These are phyloP conservation scores for Pantelozetes paolii DNA, from an alignment of 2,888 invertebrate genomes.

Conservation along the genomic window DNA sequence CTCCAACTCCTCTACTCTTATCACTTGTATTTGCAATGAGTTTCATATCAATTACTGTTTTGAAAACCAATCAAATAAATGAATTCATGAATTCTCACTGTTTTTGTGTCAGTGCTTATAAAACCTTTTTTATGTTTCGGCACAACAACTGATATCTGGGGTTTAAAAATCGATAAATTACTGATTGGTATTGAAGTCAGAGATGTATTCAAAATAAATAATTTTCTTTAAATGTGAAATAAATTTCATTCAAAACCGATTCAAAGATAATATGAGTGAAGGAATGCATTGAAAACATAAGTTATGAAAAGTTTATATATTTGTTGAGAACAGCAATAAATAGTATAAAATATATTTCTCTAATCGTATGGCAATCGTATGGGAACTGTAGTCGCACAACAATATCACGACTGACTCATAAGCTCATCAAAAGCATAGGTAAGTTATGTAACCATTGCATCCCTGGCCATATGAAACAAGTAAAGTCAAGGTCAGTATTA, in stretches of 20 bases:
- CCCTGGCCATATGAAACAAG: neutral
- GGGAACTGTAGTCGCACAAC: conserved; percentile 7
- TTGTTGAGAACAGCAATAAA: neutral
- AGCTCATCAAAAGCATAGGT: neutral
- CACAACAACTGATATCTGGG: too few relatives aligned
- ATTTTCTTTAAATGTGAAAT: neutral
- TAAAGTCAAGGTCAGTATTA: conserved; percentile 26
- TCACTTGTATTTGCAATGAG: neutral
- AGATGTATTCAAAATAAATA: neutral
- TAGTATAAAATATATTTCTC: neutral
- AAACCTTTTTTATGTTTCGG: neutral
- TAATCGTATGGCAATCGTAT: conserved; percentile 3
- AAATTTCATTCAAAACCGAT: neutral
- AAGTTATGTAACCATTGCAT: neutral
- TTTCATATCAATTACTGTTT: conserved; percentile 18
- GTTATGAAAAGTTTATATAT: neutral
- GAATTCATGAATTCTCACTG: conserved; percentile 31
- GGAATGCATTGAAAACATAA: neutral
- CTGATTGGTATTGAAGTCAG: neutral
- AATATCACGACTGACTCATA: conserved; percentile 26
- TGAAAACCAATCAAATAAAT: conserved; percentile 8
- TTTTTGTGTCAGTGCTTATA: neutral
- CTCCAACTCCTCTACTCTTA: conserved; percentile 19
- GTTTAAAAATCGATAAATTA: conserved; percentile 26
- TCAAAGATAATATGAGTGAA: conserved; percentile 13